Conservation (phyloP, 1,140 invertebrate genomes). For the Nasonia giraulti region DNA sequence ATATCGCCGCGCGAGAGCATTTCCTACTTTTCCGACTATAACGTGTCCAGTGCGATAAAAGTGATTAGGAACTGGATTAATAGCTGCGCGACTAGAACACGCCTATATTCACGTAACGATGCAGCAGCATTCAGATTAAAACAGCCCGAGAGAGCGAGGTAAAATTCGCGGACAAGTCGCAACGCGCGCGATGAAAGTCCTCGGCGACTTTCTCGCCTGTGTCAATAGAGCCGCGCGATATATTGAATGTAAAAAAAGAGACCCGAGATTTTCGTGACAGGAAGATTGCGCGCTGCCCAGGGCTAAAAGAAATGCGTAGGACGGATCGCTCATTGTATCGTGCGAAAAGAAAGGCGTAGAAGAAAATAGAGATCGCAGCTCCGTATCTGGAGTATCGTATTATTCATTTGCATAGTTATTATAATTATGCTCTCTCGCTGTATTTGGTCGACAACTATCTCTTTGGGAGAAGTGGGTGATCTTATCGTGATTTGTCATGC, state of each 20-base stretch:
- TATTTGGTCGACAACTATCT: not conserved
- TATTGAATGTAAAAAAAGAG: not conserved
- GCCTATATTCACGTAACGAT: not conserved
- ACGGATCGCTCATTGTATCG: not conserved
- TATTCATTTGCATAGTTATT: not conserved
- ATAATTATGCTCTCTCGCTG: not conserved
- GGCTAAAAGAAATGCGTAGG: slow-evolving; percentile 7
- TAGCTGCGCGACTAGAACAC: not conserved
- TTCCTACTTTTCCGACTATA: not conserved
- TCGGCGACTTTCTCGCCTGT: not conserved
- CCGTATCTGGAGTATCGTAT: not conserved
- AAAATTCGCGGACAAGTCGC: not conserved
- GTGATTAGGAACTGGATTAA: not conserved
- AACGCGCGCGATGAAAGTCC: slow-evolving; percentile 18
- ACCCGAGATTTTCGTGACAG: not conserved
- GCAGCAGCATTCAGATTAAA: not conserved
- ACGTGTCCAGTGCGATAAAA: not conserved
- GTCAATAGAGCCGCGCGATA: not conserved
- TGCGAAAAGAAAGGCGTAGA: not conserved
- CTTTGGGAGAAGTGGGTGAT: no score
- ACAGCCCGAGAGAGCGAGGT: not conserved
- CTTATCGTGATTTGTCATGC: not conserved
- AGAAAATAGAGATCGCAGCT: not conserved
- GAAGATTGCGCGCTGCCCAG: not conserved
- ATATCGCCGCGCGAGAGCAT: not conserved